Base-by-base conservation (phyloP, 1,140 invertebrate species). In the Brachionus rotundiformis region DNA sequence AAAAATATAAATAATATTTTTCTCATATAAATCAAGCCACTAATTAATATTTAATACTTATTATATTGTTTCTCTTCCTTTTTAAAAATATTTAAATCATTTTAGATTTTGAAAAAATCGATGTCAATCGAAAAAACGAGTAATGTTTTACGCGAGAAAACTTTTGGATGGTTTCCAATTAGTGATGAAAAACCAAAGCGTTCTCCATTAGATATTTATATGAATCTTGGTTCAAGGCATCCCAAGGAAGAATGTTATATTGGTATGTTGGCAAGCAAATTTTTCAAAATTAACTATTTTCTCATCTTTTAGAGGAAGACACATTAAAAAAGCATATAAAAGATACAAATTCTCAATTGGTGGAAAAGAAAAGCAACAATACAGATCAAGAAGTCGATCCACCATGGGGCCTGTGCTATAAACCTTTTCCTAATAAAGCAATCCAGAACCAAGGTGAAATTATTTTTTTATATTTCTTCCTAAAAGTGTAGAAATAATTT, bases 1-100 rank as follows among this genome's bases (percentile, higher is more conserved):
- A 29, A 63, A 63, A 39, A 36, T 68, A 68, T 68, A 68, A 68
- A 68, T 68, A 68, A 36, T 36, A 36, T 16, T 33, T 33, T 68
- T 68, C 33, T 36, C 33, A 36, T 19, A 36, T 36, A n/a, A 68
- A 41, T 36, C 16, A 36, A 68, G 16, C 36, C 36, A 8, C 36
- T 36, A 36, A 16, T 68, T 36, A 16, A 27, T 13, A 27, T 59
- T 59, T 5, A 59, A n/a, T 59, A n/a, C 19, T 59, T 25, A 59
- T 19, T 8, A 8, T 59, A 59, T 59, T 25, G 10, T 8, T 63
- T 63, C 10, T 13, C 25, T 63, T 29, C 29, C 13, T 6, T 63
- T 63, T 2, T 11, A n/a, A 27, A n/a, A 63, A 29, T 2, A 31
- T n/a, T n/a, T 63, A 63, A 19, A 29, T 16, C 29, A 7, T 36